phyloP scores from a whole-genome alignment of 2,113 vertebrate genomes.

The Hemibagrus wyckioides region DNA sequence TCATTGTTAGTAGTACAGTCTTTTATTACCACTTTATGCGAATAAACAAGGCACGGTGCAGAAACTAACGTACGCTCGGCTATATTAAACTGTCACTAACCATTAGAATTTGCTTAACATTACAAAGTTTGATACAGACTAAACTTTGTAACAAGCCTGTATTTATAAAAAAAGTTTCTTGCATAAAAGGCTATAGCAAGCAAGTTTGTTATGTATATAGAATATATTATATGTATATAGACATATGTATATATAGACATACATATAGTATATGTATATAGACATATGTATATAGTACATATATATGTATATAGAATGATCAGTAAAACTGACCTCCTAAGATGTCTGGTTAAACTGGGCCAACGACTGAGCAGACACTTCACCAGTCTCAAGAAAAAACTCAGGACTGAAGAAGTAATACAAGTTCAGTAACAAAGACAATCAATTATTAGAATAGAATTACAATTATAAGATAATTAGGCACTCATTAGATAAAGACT shows the following conservation, averaged over 20 bases:
- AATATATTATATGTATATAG: too few relatives aligned
- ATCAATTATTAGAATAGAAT: too few relatives aligned
- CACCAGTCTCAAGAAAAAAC: neutral
- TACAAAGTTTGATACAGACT: neutral
- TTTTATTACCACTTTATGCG: conserved; percentile 9
- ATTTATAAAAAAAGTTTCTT: neutral
- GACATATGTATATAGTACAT: neutral
- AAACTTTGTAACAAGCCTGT: neutral
- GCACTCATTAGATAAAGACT: neutral
- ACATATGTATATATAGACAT: too few relatives aligned
- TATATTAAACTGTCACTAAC: conserved; percentile 10
- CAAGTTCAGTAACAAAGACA: neutral
- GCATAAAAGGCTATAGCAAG: neutral
- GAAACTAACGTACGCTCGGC: neutral
- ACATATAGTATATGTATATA: too few relatives aligned
- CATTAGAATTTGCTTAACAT: neutral
- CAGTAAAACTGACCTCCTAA: neutral
- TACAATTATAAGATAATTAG: too few relatives aligned
- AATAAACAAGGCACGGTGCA: neutral
- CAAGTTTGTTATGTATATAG: neutral
- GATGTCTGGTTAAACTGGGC: conserved; percentile 32
- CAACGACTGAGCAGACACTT: conserved; percentile 29
- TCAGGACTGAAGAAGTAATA: neutral
- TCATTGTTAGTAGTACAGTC: neutral
- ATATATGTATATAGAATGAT: neutral